Evolutionary conservation across 1,140 invertebrate genomes (phyloP), one percentile per base, ranked within the genome.

Genomic region (Neuroterus valhalla): DNA sequence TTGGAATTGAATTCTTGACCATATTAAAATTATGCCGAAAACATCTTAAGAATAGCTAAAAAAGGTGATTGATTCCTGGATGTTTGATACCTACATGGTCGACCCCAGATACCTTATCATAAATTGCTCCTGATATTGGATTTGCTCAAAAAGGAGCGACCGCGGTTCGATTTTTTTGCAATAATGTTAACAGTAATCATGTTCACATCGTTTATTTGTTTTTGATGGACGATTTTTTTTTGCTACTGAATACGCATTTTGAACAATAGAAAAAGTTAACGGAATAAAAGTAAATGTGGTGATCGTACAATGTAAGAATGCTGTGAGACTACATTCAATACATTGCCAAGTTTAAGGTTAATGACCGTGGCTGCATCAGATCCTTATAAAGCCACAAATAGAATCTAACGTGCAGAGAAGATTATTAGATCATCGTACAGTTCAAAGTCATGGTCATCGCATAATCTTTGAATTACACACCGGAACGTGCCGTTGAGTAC

Each of bases 371-470:
- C 46, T 48, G 46, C n/a, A 48, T 17, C 46, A 48, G 17, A 48
- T 48, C 6, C 31, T 38, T 38, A 38, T 38, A 38, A 38, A 48
- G 17, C n/a, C n/a, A 48, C 46, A 48, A 48, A 15, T 48, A 48
- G 46, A 48, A 48, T 48, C 46, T 48, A 17, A 48, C 46, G 4
- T 48, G 17, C n/a, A n/a, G 17, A 48, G 46, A 62, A 26, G 31
- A 38, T 38, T 26, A 62, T 62, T 26, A 62, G 21, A 62, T 62
- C 21, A 62, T 21, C 23, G 14, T 62, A 26, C 68, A 79, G 81
- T 85, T 85, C 78, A 84, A 84, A 84, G 82, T 82, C 82, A 82
- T 72, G 84, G 79, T 77, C 79, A 71, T 66, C 72, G 66, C 45
- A 72, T 78, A 80, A 77, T 77, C 71, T 78, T 75, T 68, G 31